Percentiles rank a stretch among this genome's conserved stretches.
These are phyloP conservation scores for Drosophila ficusphila DNA, from an alignment of 1,140 invertebrate genomes.

Conservation along the genomic window DNA sequence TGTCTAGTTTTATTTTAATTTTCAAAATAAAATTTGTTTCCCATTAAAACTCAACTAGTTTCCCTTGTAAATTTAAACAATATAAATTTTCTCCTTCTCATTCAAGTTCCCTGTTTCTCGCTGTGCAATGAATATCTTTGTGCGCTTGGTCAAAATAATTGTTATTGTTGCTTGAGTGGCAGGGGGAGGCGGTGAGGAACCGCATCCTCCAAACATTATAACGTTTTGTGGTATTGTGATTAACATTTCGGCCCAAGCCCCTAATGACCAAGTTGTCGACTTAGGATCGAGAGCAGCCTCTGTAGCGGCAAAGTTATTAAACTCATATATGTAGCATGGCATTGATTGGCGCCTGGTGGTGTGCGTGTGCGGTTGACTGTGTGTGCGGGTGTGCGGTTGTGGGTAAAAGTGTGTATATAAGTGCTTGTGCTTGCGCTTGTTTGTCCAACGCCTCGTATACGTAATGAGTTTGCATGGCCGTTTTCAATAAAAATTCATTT, in stretches of 20 bases:
- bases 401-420: neutral
- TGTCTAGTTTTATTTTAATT: no score
- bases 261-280: slow-evolving; percentile 71
- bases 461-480: slow-evolving; percentile 71
- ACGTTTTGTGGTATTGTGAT: slow-evolving; percentile 80
- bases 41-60: no score
- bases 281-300: slow-evolving; percentile 12
- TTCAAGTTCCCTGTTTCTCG: no score
- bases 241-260: slow-evolving; percentile 72
- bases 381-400: neutral
- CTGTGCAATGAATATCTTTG: slow-evolving; percentile 16
- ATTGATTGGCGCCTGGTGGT: slow-evolving; percentile 68
- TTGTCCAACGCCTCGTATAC: slow-evolving; percentile 72
- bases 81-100: no score
- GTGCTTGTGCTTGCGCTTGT: slow-evolving; percentile 30
- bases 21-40: no score
- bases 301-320: slow-evolving; percentile 69
- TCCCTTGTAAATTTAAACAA: no score
- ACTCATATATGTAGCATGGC: slow-evolving; percentile 47
- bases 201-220: slow-evolving; percentile 70
- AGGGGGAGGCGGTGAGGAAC: slow-evolving; percentile 21
- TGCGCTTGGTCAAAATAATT: slow-evolving; percentile 67
- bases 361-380: slow-evolving; percentile 15
- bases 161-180: slow-evolving; percentile 73
- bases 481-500: slow-evolving; percentile 77